phyloP scores from a whole-genome alignment of 2,113 vertebrate species.

The Spheniscus mendiculus region DNA sequence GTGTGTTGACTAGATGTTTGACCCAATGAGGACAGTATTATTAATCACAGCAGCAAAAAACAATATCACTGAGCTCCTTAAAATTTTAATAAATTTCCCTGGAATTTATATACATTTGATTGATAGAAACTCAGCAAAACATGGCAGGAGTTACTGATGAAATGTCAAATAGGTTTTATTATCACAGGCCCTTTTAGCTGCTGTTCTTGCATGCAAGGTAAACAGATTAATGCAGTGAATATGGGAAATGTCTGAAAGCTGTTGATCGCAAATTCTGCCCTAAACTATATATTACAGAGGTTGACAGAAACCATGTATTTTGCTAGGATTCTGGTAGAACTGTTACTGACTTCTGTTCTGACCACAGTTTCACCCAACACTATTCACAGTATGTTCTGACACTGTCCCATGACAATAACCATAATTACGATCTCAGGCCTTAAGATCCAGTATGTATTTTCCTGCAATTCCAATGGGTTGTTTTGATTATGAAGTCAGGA shows the following conservation, averaged over 20 bases:
- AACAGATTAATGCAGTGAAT: background rate
- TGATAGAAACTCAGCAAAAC: background rate
- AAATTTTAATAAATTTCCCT: background rate
- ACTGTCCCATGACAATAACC: background rate
- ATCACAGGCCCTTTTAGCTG: background rate
- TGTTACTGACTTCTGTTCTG: background rate
- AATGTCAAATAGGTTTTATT: background rate
- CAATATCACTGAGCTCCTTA: background rate
- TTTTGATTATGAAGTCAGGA: background rate
- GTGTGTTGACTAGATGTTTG: background rate
- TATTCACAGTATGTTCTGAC: background rate
- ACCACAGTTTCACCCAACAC: background rate
- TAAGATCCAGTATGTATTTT: background rate
- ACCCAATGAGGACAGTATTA: background rate
- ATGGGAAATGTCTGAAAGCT: background rate
- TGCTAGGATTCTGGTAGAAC: background rate
- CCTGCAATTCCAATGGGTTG: background rate
- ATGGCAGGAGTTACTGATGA: background rate
- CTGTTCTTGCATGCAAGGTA: background rate
- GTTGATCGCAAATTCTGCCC: background rate
- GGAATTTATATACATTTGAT: background rate
- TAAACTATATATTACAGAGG: background rate
- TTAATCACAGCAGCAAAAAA: background rate
- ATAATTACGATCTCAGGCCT: background rate
- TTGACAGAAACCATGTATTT: background rate